Evolutionary conservation across 2,797 vertebrate species (phyloP).

Genomic region (Coreius guichenoti): DNA sequence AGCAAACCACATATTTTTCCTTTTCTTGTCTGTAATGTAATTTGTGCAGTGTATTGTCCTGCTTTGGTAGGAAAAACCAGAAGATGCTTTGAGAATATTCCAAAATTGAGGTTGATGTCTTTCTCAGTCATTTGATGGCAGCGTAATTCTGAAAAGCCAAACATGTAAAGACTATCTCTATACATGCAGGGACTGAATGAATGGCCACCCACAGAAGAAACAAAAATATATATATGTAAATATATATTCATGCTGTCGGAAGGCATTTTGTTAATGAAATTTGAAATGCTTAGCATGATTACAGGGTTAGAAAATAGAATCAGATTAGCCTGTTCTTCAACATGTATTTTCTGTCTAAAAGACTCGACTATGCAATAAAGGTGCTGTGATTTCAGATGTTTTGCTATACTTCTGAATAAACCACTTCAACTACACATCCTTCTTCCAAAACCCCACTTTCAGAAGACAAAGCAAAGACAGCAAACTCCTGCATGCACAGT

Average conservation of each 20-base stretch:
- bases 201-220: neutral
- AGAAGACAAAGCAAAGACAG: neutral
- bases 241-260: neutral
- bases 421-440: neutral
- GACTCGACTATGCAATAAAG: neutral
- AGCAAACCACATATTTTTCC: conserved; percentile 1
- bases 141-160: neutral
- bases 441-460: neutral
- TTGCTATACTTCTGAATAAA: neutral
- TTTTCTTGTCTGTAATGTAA: neutral
- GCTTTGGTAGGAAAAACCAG: neutral
- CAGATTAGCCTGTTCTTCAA: conserved; percentile 11
- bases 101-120: neutral
- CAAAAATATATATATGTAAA: neutral
- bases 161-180: neutral
- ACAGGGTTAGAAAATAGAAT: neutral
- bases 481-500: neutral
- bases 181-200: neutral
- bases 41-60: neutral
- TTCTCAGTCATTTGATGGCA: neutral
- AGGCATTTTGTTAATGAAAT: neutral
- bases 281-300: neutral
- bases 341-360: neutral
- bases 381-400: neutral
- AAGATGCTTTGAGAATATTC: neutral